These are phyloP conservation scores for Hypsopygia costalis DNA, from an alignment of 2,888 invertebrate species.

Conservation along the genomic window DNA sequence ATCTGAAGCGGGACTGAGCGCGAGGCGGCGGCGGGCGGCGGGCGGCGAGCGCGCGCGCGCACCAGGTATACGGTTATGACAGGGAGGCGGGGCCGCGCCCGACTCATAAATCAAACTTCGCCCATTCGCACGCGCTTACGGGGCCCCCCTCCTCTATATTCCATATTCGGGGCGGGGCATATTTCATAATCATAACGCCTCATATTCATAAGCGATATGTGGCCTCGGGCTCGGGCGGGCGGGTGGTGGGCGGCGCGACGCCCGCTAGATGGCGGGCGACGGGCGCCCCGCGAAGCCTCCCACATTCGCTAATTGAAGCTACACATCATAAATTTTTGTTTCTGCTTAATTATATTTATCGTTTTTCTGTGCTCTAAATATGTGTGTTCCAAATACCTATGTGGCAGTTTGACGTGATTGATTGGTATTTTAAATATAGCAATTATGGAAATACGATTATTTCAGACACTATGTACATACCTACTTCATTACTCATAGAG, in stretches of 20 bases:
- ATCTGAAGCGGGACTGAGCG: slow-evolving; percentile 79
- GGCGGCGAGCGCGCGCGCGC: slow-evolving; percentile 78
- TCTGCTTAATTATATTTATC: slow-evolving; percentile 33
- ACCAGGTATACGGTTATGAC: slow-evolving; percentile 84
- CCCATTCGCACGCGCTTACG: slow-evolving; percentile 83
- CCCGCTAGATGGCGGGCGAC: slow-evolving; percentile 74
- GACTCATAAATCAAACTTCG: slow-evolving; percentile 85
- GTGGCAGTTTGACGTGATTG: too few species aligned
- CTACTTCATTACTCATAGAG: too few species aligned
- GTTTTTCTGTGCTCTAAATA: slow-evolving; percentile 7
- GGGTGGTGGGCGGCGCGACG: slow-evolving; percentile 65
- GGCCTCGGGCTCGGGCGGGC: slow-evolving; percentile 39
- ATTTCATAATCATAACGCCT: slow-evolving; percentile 81
- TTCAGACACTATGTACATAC: too few species aligned
- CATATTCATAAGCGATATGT: slow-evolving; percentile 80
- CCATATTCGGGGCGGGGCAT: slow-evolving; percentile 81
- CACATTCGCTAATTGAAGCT: slow-evolving; percentile 72
- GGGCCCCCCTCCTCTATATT: slow-evolving; percentile 83
- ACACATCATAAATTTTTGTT: slow-evolving; percentile 71
- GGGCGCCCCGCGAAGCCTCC: slow-evolving; percentile 71
- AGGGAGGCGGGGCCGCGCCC: slow-evolving; percentile 83
- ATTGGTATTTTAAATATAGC: too few species aligned
- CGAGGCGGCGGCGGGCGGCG: slow-evolving; percentile 64
- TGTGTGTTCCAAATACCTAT: too few species aligned
- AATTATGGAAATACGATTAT: too few species aligned